Evolutionary conservation across 2,113 vertebrate species (phyloP).

Genomic region (Micronycteris hirsuta): DNA sequence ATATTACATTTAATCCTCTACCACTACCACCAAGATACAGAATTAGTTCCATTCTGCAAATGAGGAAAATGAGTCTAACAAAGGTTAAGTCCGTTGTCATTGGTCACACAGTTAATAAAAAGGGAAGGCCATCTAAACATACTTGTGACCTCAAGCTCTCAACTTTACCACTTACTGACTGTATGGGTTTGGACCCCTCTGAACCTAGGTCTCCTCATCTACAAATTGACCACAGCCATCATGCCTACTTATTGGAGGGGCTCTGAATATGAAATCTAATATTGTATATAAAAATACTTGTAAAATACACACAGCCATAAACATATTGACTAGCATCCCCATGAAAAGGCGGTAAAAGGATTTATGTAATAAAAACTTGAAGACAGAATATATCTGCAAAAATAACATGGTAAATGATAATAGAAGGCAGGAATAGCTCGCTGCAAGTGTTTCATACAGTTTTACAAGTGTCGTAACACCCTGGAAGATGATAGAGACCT

Average conservation of each 20-base stretch:
- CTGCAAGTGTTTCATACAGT: slow-evolving; percentile 16
- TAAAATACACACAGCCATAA: not conserved
- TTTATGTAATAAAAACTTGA: slow-evolving; percentile 33
- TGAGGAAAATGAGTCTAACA: not conserved
- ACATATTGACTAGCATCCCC: not conserved
- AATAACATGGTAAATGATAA: slow-evolving; percentile 51
- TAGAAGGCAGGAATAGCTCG: slow-evolving; percentile 33
- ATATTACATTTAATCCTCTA: not conserved
- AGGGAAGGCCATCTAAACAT: not conserved
- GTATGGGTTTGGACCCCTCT: not conserved
- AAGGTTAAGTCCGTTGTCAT: not conserved
- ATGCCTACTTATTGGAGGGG: not conserved
- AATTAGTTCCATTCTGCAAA: not conserved
- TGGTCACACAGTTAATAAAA: not conserved
- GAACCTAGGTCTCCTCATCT: slow-evolving; percentile 33
- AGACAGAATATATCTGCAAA: slow-evolving; percentile 31
- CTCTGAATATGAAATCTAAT: not conserved
- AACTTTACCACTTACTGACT: not conserved
- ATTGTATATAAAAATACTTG: not conserved
- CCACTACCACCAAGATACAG: not conserved
- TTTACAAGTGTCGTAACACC: slow-evolving; percentile 38
- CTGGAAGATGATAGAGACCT: slow-evolving; percentile 44
- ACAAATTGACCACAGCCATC: not conserved
- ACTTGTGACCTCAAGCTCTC: not conserved
- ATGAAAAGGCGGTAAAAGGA: slow-evolving; percentile 20